These are phyloP conservation scores for Mnemiopsis leidyi DNA, from an alignment of 37 sponge, comb jelly and placozoan genomes.

Conservation along the genomic window DNA sequence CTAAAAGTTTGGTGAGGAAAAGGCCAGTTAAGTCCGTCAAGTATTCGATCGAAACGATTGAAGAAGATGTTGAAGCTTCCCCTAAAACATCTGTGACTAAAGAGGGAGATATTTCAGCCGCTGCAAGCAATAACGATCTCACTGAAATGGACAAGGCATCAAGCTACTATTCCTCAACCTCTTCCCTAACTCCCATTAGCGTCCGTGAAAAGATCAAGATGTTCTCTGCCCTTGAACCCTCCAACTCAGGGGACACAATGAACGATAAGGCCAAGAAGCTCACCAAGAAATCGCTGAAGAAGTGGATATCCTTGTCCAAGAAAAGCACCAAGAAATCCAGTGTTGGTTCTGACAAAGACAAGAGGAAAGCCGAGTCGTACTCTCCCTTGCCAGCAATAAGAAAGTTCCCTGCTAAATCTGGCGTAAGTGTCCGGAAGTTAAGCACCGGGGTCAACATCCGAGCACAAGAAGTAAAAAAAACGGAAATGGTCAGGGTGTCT, in stretches of 20 bases:
- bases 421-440: background rate
- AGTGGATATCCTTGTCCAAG: background rate
- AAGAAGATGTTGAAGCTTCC: background rate
- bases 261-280: background rate
- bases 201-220: background rate
- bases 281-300: constrained; percentile 34
- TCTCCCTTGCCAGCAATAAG: background rate
- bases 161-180: background rate
- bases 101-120: background rate
- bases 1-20: background rate
- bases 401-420: background rate
- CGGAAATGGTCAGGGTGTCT: background rate
- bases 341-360: background rate
- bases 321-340: background rate
- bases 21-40: background rate
- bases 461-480: background rate
- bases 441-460: background rate
- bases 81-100: background rate
- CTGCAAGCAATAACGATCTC: background rate
- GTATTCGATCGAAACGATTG: background rate
- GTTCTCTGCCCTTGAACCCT: background rate
- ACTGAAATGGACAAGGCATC: background rate
- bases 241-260: background rate
- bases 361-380: background rate
- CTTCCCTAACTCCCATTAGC: background rate